Percentiles rank a stretch among this genome's conserved stretches.
Evolutionary conservation across 2,888 invertebrate genomes (phyloP).

Genomic region (Cyaniris semiargus): DNA sequence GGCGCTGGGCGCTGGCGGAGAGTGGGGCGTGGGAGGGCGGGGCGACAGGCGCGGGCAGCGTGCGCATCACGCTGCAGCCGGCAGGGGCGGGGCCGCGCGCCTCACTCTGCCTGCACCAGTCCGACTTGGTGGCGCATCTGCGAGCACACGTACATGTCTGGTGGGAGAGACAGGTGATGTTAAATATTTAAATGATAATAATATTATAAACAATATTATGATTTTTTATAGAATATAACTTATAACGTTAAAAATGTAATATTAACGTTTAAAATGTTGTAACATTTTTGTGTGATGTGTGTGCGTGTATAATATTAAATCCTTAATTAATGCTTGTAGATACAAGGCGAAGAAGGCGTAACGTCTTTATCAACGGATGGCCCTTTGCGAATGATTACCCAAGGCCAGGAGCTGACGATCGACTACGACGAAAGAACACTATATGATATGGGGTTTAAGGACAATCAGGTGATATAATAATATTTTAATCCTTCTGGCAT

Average conservation of each 20-base stretch:
- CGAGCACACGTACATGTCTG: slow-evolving; percentile 97
- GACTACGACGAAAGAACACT: slow-evolving; percentile 96
- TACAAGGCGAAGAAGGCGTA: slow-evolving; percentile 75
- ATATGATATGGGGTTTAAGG: slow-evolving; percentile 95
- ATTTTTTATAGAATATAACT: no score
- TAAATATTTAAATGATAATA: not conserved
- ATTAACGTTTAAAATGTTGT: not conserved
- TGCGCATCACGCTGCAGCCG: slow-evolving; percentile 92
- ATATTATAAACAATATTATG: no score
- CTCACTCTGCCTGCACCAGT: slow-evolving; percentile 87
- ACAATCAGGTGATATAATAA: slow-evolving; percentile 90
- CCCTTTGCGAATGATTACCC: slow-evolving; percentile 94
- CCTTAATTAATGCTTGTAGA: slow-evolving; percentile 49
- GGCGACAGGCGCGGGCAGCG: slow-evolving; percentile 72
- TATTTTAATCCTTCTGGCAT: not conserved
- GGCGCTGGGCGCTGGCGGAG: slow-evolving; percentile 93
- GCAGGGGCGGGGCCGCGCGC: slow-evolving; percentile 93
- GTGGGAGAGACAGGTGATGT: slow-evolving; percentile 87
- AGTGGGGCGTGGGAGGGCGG: slow-evolving; percentile 87
- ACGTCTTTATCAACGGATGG: slow-evolving; percentile 87
- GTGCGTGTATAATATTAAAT: not conserved
- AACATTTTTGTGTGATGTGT: not conserved
- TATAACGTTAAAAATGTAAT: no score
- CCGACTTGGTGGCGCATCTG: slow-evolving; percentile 95
- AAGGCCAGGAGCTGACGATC: slow-evolving; percentile 94